Evolutionary conservation across 2,888 invertebrate species (phyloP).

Genomic region (Trissoscelio sp.): DNA sequence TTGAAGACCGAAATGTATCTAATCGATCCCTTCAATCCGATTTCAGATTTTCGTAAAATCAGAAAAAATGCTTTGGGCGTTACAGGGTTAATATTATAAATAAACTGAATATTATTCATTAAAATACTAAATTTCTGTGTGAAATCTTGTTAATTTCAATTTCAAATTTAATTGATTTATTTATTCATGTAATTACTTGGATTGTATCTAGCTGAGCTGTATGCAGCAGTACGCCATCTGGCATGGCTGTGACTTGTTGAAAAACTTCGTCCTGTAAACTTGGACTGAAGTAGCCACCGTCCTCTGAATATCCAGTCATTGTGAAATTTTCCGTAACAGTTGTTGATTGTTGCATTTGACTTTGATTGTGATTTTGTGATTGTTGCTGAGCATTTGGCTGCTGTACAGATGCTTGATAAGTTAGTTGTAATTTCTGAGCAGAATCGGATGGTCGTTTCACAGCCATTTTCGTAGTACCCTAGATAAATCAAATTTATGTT

Average conservation of each 20-base stretch:
- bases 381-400: slow-evolving; percentile 74
- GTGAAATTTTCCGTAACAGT: slow-evolving; percentile 81
- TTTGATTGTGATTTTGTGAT: slow-evolving; percentile 77
- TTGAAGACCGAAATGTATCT: too few relatives aligned
- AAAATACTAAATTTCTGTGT: background rate
- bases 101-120: too few relatives aligned
- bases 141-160: background rate
- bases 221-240: slow-evolving; percentile 88
- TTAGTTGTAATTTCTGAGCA: slow-evolving; percentile 86
- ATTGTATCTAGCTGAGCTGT: slow-evolving; percentile 86
- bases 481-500: slow-evolving; percentile 8
- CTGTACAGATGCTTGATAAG: slow-evolving; percentile 79
- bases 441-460: slow-evolving; percentile 91
- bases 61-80: too few relatives aligned
- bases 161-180: background rate
- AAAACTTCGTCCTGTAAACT: slow-evolving; percentile 89
- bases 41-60: too few relatives aligned
- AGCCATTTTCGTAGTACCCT: slow-evolving; percentile 84
- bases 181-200: slow-evolving; percentile 80
- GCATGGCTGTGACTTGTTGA: slow-evolving; percentile 86
- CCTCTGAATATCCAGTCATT: slow-evolving; percentile 82
- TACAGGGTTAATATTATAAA: too few relatives aligned
- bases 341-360: slow-evolving; percentile 74
- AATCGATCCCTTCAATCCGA: too few relatives aligned
- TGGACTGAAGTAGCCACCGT: slow-evolving; percentile 83